Base-by-base conservation (phyloP, 37 sponge, comb jelly and placozoan species). In the Agelas oroides region DNA sequence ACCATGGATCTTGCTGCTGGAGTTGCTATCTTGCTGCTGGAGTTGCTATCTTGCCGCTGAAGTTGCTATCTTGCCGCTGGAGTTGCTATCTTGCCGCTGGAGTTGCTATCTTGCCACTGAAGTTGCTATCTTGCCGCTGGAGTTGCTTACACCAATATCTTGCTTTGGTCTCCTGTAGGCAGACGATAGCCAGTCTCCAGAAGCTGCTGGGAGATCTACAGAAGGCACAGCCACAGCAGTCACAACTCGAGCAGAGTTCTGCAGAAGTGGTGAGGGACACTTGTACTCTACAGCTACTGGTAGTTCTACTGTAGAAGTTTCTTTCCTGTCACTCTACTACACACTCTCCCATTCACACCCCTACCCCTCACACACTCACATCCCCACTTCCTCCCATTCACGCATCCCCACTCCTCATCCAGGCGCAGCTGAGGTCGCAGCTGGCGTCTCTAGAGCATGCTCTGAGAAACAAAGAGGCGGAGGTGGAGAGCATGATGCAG, bases 401-500 rank as follows among this genome's bases (percentile, higher is more conserved):
- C 8, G 8, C 46, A 46, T 12, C 6, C 53, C 35, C 36, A 5
- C 35, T 25, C 36, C 27, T 56, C 33, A 53, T 6, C 2, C 75
- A 89, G 84, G 79, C 84, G 2, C 53, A 73, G 61, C 72, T 91
- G 53, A 70, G 59, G 27, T 53, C 78, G 8, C 71, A 73, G 46
- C 40, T 91, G 58, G 84, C 59, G 33, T 56, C 87, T 11, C 33
- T 76, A 66, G 83, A 82, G 65, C 74, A 57, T 20, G 79, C 77
- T 16, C 59, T 83, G 57, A 39, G 70, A 18, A 75, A 46, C 53
- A 92, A 84, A 64, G 92, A 92, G 35, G 71, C 60, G 18, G 89
- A 92, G 63, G 64, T 87, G 0, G 76, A 65, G 30, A 59, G 81
- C 6, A 52, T 92, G 39, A 84, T 57, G 78, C 80, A 84, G 59